phyloP scores from a whole-genome alignment of 2,888 invertebrate genomes.

The Apamea monoglypha region DNA sequence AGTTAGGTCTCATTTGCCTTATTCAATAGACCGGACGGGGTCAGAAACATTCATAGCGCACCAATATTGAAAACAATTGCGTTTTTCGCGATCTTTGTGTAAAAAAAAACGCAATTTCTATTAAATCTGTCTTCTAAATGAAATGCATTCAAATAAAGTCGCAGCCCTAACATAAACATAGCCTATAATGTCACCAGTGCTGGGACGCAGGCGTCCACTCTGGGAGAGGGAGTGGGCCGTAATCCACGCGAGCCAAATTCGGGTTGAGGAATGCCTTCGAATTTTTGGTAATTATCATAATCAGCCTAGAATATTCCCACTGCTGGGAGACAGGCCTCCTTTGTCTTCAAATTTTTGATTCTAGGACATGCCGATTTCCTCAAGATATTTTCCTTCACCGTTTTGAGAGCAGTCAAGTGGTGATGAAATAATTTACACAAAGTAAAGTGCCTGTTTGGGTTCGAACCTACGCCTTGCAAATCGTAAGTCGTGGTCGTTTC shows the following conservation, averaged over 20 bases:
- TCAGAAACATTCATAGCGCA: background rate
- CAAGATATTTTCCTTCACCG: background rate
- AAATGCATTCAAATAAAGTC: background rate
- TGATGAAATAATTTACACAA: background rate
- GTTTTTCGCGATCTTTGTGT: too few species aligned
- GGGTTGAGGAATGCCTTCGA: background rate
- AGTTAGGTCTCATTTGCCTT: slow-evolving; percentile 41
- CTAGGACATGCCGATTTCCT: background rate
- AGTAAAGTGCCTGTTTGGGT: background rate
- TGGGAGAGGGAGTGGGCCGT: background rate
- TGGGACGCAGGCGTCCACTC: background rate
- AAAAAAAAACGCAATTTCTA: too few species aligned
- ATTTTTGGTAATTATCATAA: too few species aligned
- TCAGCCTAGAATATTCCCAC: too few species aligned
- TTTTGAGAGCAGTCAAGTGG: background rate
- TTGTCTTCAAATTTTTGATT: background rate
- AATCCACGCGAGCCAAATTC: background rate
- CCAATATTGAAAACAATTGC: background rate
- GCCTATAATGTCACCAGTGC: background rate
- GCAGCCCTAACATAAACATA: background rate
- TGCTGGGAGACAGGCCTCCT: too few species aligned
- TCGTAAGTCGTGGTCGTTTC: background rate
- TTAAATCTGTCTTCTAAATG: background rate
- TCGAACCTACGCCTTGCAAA: background rate
- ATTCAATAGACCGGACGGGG: slow-evolving; percentile 22